Conservation (phyloP, 2,797 vertebrate species). For the Rhabdophis nuchalis region DNA sequence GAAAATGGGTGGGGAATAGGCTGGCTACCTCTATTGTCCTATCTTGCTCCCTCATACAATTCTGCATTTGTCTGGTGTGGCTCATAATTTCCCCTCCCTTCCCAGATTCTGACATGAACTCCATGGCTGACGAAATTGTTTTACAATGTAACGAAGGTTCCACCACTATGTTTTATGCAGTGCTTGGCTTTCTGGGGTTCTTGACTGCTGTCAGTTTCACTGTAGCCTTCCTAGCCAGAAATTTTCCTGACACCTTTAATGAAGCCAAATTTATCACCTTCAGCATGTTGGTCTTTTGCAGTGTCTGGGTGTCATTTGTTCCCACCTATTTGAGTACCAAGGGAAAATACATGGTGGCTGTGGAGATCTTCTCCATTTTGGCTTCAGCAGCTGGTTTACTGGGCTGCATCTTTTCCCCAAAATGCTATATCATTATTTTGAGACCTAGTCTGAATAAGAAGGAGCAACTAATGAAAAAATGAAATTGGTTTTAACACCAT, state of each 20-base stretch:
- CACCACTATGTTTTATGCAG: background rate
- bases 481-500: background rate
- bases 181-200: background rate
- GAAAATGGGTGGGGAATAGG: too few relatives aligned
- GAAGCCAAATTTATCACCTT: too few relatives aligned
- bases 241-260: too few relatives aligned
- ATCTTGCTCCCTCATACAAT: too few relatives aligned
- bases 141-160: background rate
- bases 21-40: too few relatives aligned
- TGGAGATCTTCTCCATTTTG: background rate
- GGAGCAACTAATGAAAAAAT: background rate
- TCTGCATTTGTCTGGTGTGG: too few relatives aligned
- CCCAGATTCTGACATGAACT: background rate
- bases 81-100: background rate
- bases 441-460: background rate
- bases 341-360: background rate
- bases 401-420: background rate
- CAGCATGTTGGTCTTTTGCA: too few relatives aligned
- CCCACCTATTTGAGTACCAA: background rate
- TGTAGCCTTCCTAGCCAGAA: background rate
- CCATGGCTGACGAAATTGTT: background rate
- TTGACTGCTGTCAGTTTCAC: background rate
- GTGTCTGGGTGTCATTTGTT: background rate
- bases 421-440: background rate
- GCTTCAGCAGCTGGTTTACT: background rate